These are phyloP conservation scores for Galagoides demidoff DNA, from an alignment of 2,797 vertebrate species.

Conservation along the genomic window DNA sequence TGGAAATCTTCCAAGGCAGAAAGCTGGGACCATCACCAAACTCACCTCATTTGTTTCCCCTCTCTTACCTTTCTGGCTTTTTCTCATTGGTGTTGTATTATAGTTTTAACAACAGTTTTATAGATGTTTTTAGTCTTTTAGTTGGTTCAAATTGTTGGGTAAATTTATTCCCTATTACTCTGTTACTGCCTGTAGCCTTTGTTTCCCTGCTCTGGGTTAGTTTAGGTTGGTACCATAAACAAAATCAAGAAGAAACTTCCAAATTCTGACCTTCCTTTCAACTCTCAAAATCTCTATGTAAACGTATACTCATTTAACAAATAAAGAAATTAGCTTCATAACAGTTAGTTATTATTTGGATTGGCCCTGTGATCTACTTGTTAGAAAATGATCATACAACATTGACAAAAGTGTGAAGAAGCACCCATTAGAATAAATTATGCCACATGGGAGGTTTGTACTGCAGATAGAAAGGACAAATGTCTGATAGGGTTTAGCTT, in stretches of 20 bases:
- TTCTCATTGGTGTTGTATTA: not conserved
- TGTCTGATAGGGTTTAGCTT: not conserved
- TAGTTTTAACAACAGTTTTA: not conserved
- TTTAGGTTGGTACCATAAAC: not conserved
- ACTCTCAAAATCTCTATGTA: not conserved
- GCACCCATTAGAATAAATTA: not conserved
- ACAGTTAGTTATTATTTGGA: not conserved
- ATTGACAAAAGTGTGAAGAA: not conserved
- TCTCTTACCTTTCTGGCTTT: not conserved
- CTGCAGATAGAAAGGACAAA: not conserved
- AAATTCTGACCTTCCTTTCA: not conserved
- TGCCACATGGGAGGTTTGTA: not conserved
- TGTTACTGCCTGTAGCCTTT: not conserved
- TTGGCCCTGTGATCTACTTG: not conserved
- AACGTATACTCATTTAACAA: not conserved
- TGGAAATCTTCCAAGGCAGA: not conserved
- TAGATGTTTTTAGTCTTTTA: not conserved
- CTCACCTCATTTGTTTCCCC: not conserved
- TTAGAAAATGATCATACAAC: not conserved
- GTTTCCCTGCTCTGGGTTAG: not conserved
- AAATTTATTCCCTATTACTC: not conserved
- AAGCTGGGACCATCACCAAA: not conserved
- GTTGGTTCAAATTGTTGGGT: not conserved
- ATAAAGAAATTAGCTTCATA: not conserved
- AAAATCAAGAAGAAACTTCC: not conserved